phyloP scores from a whole-genome alignment of 2,113 vertebrate species.

The Podocnemis expansa region DNA sequence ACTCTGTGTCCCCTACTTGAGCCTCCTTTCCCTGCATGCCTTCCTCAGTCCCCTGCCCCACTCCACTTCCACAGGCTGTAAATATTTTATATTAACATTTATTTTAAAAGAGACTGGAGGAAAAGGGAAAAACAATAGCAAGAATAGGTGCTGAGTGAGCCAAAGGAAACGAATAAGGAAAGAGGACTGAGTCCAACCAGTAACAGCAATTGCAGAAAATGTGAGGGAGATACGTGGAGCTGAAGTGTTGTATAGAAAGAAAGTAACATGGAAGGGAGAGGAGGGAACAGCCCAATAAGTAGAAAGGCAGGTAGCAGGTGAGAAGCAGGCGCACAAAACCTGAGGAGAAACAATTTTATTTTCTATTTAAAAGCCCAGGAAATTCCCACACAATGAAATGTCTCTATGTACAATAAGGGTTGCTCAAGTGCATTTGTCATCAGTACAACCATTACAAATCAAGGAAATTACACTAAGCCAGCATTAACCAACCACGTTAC shows the following conservation, averaged over 20 bases:
- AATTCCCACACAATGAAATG: background rate
- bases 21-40: background rate
- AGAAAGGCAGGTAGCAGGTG: background rate
- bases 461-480: constrained; percentile 37
- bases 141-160: background rate
- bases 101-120: background rate
- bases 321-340: background rate
- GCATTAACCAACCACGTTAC: constrained; percentile 35
- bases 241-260: background rate
- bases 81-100: background rate
- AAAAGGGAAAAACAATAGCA: background rate
- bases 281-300: accelerated
- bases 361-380: background rate
- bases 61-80: background rate
- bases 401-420: constrained; percentile 32
- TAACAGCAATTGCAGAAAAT: background rate
- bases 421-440: constrained; percentile 50
- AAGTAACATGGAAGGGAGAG: background rate
- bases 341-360: constrained; percentile 16
- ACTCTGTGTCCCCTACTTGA: background rate
- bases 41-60: background rate
- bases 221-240: background rate
- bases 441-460: constrained; percentile 37
- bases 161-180: background rate
- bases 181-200: background rate